Base-by-base conservation (phyloP, 2,113 vertebrate genomes). In the Poeciliopsis retropinna region DNA sequence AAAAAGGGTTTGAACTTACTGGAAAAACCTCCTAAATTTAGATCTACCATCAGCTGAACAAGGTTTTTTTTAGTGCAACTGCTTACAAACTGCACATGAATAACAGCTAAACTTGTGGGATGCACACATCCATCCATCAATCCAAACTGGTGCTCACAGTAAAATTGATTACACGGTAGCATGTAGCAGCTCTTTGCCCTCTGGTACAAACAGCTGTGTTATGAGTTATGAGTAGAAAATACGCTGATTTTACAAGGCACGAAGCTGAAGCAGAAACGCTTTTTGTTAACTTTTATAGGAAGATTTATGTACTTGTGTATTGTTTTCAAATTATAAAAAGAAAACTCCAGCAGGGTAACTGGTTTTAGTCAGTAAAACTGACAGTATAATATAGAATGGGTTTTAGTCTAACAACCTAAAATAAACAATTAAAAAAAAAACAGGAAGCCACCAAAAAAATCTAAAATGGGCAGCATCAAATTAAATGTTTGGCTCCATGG, bases 41-140 rank as follows among this genome's bases (percentile, higher is more conserved):
- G 2, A 34, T 72, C 64, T 77, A 19, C 70, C 28, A 8, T 54
- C 19, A 44, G 3, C 25, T 70, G 57, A 70, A 72, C 39, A 39
- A 15, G 0, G 0, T 41, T 44, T 51, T 28, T 28, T 75, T 30
- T 64, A 67, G 37, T 60, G 66, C 32, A 60, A 51, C 66, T 66
- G 62, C 15, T 62, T 5, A 30, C 0, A 72, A 57, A 72, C 39
- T 30, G 14, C 30, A 62, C 15, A 8, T 62, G 2, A 54, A 25
- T 0, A 51, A 51, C 13, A 54, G n/a, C 22, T 31, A 66, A 28
- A 27, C 7, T 1, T 31, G 27, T 66, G 5, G 0, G 13, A 1
- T 7, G 1, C 9, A 37, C 11, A 13, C 11, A 28, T 66, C 39
- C 4, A 63, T 70, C 71, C 51, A n/a, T 57, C 32, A n/a, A 37